Base-by-base conservation (phyloP, 2,113 vertebrate genomes). In the Sylvilagus bachmani region DNA sequence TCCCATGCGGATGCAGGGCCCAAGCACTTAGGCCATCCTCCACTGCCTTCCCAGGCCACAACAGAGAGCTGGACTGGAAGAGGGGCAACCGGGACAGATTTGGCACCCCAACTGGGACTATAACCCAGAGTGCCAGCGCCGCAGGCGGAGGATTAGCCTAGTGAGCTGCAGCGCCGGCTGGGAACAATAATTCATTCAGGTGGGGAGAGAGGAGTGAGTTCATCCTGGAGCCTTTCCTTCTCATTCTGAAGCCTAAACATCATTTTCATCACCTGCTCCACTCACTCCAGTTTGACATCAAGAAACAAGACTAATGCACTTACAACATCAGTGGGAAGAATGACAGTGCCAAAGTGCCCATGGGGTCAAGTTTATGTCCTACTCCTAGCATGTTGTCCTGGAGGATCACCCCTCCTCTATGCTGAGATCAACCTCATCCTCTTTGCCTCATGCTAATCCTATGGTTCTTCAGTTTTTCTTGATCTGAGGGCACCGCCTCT, bases 321-420 rank as follows among this genome's bases (percentile, higher is more conserved):
- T 13, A 44, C 53, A 6, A 29, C 17, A 67, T 58, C 44, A 8
- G 3, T 6, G 36, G 62, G 38, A 19, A 55, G n/a, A 21, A 24
- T 0, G 3, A 25, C 5, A 3, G 49, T 25, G 10, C n/a, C 0
- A 1, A 11, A 67, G 7, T 0, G 2, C n/a, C 16, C 0, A 0
- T 2, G 2, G 10, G 1, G 1, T 17, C 1, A 61, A 16, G 44
- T 49, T 74, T 5, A 5, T 4, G 31, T 5, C 27, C 0, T 1
- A 6, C 2, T 9, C 3, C 14, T 14, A 0, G 12, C 0, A 1
- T 22, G 1, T 9, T 3, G 5, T 67, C 75, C 55, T 0, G 3
- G 29, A 3, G 66, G 58, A 5, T 24, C 44, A 12, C 4, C 2
- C 36, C 38, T 77, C 27, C 29, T 61, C 22, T 4, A 2, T 73